These are phyloP conservation scores for Acanthacorydalis orientalis DNA, from an alignment of 2,888 invertebrate genomes.

Conservation along the genomic window DNA sequence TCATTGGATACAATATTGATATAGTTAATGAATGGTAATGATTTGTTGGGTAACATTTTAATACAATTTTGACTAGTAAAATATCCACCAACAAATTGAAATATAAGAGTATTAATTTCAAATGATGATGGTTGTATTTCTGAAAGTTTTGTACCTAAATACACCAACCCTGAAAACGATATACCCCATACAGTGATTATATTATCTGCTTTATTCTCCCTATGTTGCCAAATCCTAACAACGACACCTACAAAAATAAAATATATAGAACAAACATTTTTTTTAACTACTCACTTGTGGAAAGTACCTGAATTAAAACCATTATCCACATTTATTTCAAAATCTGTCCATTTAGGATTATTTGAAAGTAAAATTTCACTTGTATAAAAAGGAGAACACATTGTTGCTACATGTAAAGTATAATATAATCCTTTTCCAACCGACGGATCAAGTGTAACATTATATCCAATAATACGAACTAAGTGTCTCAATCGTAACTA, in stretches of 20 bases:
- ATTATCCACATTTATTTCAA: conserved; percentile 39
- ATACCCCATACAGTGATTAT: conserved; percentile 69
- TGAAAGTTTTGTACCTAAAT: conserved; percentile 49
- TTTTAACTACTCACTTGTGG: background rate
- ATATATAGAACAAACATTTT: background rate
- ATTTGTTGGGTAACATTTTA: conserved; percentile 17
- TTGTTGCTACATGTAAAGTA: conserved; percentile 62
- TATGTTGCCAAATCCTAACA: conserved; percentile 29
- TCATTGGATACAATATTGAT: conserved; percentile 19
- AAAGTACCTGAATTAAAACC: conserved; percentile 1
- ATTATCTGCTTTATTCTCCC: conserved; percentile 29
- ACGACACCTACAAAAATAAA: conserved; percentile 21
- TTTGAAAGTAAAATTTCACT: conserved; percentile 56
- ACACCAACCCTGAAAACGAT: conserved; percentile 67
- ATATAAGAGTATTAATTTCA: conserved; percentile 56
- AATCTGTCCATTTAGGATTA: conserved; percentile 68
- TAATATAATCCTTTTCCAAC: conserved; percentile 48
- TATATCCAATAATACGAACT: conserved; percentile 53
- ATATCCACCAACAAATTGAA: conserved; percentile 75
- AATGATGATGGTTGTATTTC: conserved; percentile 49
- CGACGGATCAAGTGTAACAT: conserved; percentile 31
- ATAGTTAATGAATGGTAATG: conserved; percentile 18
- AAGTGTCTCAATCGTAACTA: conserved; percentile 62
- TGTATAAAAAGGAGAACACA: conserved; percentile 71
- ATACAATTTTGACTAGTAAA: conserved; percentile 45